These are phyloP conservation scores for Oceanodroma leucorhoa DNA, from an alignment of 2,797 vertebrate species.

Conservation along the genomic window DNA sequence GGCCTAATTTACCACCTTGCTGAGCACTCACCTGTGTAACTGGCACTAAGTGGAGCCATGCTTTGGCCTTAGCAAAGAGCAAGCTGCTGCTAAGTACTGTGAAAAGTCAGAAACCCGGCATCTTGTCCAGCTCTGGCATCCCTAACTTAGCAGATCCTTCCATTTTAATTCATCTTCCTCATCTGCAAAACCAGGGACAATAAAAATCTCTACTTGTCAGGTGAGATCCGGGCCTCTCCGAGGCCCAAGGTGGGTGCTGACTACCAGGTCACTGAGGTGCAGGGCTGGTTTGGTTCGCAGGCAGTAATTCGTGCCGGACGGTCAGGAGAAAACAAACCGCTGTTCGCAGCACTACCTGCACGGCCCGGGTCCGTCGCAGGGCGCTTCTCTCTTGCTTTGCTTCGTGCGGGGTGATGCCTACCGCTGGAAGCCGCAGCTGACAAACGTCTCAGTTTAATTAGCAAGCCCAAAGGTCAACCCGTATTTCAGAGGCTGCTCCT, in stretches of 20 bases:
- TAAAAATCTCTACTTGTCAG: not conserved
- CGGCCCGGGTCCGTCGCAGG: rapidly evolving
- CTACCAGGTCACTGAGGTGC: not conserved
- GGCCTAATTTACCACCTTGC: not conserved
- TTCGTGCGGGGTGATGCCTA: not conserved
- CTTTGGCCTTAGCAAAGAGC: not conserved
- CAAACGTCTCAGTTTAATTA: not conserved
- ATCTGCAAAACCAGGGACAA: not conserved
- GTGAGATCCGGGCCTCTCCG: rapidly evolving
- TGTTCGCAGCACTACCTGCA: not conserved
- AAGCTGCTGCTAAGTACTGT: not conserved
- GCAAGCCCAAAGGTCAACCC: not conserved
- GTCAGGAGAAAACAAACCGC: rapidly evolving
- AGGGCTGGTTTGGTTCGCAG: not conserved
- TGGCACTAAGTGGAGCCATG: not conserved
- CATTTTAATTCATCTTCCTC: not conserved
- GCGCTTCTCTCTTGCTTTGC: not conserved
- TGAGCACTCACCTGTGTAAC: not conserved
- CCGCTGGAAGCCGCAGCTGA: not conserved
- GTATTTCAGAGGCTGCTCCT: not conserved
- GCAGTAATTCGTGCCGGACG: rapidly evolving
- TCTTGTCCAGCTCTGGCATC: not conserved
- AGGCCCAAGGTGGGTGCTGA: not conserved
- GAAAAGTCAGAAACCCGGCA: not conserved
- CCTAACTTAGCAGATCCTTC: not conserved